Evolutionary conservation across 2,113 vertebrate genomes (phyloP), one percentile per base, ranked within the genome.

Genomic region (Agelaius phoeniceus): DNA sequence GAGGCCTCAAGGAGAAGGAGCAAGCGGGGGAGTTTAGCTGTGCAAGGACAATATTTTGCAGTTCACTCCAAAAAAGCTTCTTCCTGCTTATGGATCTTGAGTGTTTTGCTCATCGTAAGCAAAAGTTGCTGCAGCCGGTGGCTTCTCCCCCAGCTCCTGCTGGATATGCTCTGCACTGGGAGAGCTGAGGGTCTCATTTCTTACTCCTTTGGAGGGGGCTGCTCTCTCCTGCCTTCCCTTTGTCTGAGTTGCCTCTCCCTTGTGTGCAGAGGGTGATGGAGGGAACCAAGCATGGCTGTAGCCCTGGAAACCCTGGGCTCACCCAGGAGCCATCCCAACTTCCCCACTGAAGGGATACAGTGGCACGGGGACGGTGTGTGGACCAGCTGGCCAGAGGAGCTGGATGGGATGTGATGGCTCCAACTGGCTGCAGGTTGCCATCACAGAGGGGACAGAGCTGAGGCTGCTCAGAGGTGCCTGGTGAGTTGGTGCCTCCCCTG

Each of bases 371-470:
- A 65, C 6, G 9, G 84, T 3, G 23, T 44, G 96, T 48, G 90
- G 97, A 98, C 97, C 96, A 1, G 15, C 94, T 65, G 87, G 96
- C 96, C 26, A 30, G 90, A 23, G 71, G 97, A 98, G 5, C 71
- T 77, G 97, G 96, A 98, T 96, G 46, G 91, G 82, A 94, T 58
- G 52, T 77, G 98, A 97, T 74, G 44, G 96, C 95, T 97, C 92
- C 98, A 97, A 92, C 75, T 63, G 79, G 97, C 96, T 92, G 97
- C 98, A 98, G 97, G 98, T 96, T 97, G 97, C 97, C 95, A 89
- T 97, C 90, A 79, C 94, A 90, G 98, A 97, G 97, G 89, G 33
- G 94, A 94, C 27, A 44, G 51, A 54, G 67, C 69, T 21, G 59
- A 20, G 33, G 62, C 54, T 58, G 62, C 69, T 84, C 5, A 2